These are phyloP conservation scores for Kryptolebias ocellatus DNA, from an alignment of 2,797 vertebrate species.

Conservation along the genomic window DNA sequence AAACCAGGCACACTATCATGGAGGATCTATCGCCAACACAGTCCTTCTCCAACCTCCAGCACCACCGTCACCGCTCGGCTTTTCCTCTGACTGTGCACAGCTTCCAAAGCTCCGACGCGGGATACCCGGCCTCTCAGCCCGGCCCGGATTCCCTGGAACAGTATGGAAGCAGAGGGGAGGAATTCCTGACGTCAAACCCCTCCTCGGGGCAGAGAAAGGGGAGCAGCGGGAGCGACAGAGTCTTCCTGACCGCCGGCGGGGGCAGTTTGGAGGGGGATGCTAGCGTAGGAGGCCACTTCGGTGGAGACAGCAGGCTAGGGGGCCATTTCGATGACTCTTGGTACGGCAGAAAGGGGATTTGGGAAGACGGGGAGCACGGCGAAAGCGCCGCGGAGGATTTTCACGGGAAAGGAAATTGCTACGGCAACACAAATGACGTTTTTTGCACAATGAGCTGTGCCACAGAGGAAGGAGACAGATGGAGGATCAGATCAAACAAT, in stretches of 20 bases:
- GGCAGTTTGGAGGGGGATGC: constrained; percentile 44
- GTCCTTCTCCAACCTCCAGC: constrained; percentile 63
- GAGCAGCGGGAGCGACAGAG: constrained; percentile 29
- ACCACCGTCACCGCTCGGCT: constrained; percentile 40
- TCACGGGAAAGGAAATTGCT: constrained; percentile 41
- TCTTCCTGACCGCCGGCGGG: constrained; percentile 17
- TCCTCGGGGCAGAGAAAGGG: constrained; percentile 19
- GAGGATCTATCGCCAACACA: constrained; percentile 71
- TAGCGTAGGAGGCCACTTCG: constrained; percentile 38
- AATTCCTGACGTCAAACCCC: constrained; percentile 30
- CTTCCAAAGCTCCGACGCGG: constrained; percentile 46
- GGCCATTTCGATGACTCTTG: constrained; percentile 45
- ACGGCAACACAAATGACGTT: constrained; percentile 36
- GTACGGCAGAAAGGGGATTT: constrained; percentile 54
- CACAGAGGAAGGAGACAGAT: constrained; percentile 26
- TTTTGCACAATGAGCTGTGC: constrained; percentile 40
- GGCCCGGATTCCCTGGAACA: constrained; percentile 50
- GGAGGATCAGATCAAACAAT: constrained; percentile 38
- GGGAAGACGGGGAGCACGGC: constrained; percentile 55
- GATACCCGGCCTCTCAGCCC: constrained; percentile 47
- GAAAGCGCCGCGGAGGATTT: constrained; percentile 31
- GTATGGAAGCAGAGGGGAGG: constrained; percentile 41
- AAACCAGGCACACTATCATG: constrained; percentile 61
- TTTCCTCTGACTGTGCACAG: constrained; percentile 44
- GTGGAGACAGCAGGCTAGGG: constrained; percentile 8